Percentiles rank a stretch among this genome's conserved stretches.
Evolutionary conservation across 2,113 vertebrate species (phyloP).

Genomic region (Pavo muticus): DNA sequence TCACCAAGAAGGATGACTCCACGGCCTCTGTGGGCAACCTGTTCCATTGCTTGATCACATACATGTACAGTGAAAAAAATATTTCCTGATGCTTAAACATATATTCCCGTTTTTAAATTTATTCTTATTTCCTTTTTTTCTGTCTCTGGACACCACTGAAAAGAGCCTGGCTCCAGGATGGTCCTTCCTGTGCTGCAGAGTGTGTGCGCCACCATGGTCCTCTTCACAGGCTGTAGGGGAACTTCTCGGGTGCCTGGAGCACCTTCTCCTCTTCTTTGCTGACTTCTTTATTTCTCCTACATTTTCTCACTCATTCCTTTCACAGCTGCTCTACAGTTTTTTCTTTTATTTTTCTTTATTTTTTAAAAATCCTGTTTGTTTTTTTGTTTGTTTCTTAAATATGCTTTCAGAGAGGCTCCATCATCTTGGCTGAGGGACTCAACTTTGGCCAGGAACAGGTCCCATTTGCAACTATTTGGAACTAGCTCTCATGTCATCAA

Average conservation of each 20-base stretch:
- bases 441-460: neutral
- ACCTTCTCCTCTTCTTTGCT: neutral
- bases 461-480: neutral
- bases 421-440: neutral
- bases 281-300: neutral
- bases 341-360: no score
- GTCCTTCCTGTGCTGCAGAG: neutral
- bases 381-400: neutral
- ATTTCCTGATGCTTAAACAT: neutral
- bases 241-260: neutral
- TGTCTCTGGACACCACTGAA: neutral
- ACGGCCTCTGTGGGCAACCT: neutral
- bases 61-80: neutral
- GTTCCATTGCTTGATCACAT: rapidly evolving
- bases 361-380: no score
- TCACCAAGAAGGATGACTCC: neutral
- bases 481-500: neutral
- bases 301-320: neutral
- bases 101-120: neutral
- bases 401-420: neutral
- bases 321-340: neutral
- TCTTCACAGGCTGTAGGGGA: neutral
- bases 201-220: neutral
- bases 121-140: neutral
- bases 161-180: neutral